A percentile compares a stretch with the other conserved stretches of the same genome.
These are phyloP conservation scores for Cichlasoma orientale DNA, from an alignment of 2,797 vertebrate species.

Conservation along the genomic window DNA sequence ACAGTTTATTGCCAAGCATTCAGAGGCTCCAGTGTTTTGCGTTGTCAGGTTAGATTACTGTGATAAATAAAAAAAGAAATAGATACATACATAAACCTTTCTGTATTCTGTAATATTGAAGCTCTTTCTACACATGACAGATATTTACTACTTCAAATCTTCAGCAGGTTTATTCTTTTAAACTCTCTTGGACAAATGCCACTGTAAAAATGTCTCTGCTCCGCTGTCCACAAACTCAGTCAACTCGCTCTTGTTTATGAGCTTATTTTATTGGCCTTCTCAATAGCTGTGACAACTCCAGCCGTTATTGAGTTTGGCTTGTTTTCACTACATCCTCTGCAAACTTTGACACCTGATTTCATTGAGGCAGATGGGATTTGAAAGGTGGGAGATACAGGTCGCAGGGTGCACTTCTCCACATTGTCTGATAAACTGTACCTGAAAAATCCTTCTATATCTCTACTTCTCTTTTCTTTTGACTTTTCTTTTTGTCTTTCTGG, in stretches of 20 bases:
- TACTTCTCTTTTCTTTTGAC: not conserved
- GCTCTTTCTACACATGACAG: not conserved
- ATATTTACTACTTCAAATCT: not conserved
- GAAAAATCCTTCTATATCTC: constrained; percentile 43
- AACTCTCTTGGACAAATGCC: constrained; percentile 25
- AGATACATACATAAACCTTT: not conserved
- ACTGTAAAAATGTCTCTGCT: constrained; percentile 39
- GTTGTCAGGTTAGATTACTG: not conserved
- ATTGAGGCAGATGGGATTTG: constrained; percentile 78
- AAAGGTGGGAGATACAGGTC: constrained; percentile 76
- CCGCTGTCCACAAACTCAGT: constrained; percentile 39
- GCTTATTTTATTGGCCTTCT: constrained; percentile 71
- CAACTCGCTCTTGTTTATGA: constrained; percentile 67
- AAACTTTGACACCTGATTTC: constrained; percentile 81
- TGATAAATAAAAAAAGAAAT: not conserved
- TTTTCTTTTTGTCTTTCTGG: constrained; percentile 8
- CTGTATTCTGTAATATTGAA: not conserved
- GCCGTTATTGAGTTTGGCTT: constrained; percentile 77
- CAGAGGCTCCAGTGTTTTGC: not conserved
- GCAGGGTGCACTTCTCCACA: constrained; percentile 62
- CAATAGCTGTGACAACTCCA: constrained; percentile 71
- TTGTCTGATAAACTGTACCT: constrained; percentile 64
- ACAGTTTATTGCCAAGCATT: not conserved
- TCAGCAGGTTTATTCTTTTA: not conserved
- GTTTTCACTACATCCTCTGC: constrained; percentile 77